phyloP scores from a whole-genome alignment of 2,888 invertebrate species.

The Stenodema calcarata region DNA sequence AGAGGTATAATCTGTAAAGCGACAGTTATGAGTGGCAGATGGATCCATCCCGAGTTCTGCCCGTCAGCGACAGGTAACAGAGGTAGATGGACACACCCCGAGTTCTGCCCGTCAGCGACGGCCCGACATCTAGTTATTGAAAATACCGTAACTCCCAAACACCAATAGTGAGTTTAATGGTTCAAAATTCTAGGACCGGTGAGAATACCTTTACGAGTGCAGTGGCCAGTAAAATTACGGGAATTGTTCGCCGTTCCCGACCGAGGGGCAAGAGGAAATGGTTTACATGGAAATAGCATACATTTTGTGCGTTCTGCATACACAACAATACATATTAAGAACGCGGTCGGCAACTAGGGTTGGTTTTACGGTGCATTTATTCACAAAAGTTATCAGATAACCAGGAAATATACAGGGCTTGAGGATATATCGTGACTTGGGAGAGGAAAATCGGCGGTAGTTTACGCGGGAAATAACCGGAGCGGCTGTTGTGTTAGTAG shows the following conservation, averaged over 20 bases:
- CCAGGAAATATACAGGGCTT: constrained; percentile 1
- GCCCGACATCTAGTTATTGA: no score
- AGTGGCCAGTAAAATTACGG: background rate
- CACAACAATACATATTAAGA: background rate
- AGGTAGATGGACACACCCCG: no score
- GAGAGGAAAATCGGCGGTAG: background rate
- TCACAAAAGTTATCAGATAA: constrained; percentile 23
- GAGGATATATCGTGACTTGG: constrained; percentile 3
- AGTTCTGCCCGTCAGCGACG: no score
- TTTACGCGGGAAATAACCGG: constrained; percentile 28
- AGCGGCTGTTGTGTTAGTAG: background rate
- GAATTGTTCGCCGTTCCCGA: background rate
- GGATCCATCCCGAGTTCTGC: no score
- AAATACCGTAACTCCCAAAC: no score
- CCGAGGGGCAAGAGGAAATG: background rate
- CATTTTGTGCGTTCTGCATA: background rate
- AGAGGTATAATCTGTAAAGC: no score
- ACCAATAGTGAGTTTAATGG: background rate
- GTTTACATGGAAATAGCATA: no score
- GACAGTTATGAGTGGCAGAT: no score
- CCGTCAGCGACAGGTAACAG: no score
- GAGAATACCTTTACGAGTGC: background rate
- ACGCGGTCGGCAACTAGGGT: background rate
- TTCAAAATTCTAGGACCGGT: background rate
- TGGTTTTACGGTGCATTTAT: background rate